A percentile compares a stretch with the other conserved stretches of the same genome.
phyloP scores from a whole-genome alignment of 2,797 vertebrate species.

The Sebastes alutus region DNA sequence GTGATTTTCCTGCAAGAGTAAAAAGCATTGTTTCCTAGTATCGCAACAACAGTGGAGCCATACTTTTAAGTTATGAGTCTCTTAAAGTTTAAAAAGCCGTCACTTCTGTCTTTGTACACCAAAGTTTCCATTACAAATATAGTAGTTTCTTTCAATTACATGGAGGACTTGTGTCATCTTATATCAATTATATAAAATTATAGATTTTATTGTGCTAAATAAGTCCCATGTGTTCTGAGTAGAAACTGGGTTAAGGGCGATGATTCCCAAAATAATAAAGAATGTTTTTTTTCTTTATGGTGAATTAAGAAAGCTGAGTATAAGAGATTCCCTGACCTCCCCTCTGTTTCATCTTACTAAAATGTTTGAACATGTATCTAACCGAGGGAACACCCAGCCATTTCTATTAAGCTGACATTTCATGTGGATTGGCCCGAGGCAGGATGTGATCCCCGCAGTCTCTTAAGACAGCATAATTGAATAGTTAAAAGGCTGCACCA shows the following conservation, averaged over 20 bases:
- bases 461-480: constrained; percentile 50
- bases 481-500: constrained; percentile 54
- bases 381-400: constrained; percentile 18
- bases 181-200: background rate
- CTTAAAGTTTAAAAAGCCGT: background rate
- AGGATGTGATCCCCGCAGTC: constrained; percentile 35
- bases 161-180: background rate
- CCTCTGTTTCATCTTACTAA: constrained; percentile 22
- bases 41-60: background rate
- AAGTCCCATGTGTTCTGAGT: background rate
- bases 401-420: constrained; percentile 42
- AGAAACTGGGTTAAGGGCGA: background rate
- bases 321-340: constrained; percentile 7
- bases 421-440: constrained; percentile 31
- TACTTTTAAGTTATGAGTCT: background rate
- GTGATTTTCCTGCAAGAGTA: constrained; percentile 5
- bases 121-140: background rate
- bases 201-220: background rate
- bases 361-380: constrained; percentile 31
- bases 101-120: background rate
- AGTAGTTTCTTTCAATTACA: background rate
- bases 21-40: background rate
- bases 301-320: background rate
- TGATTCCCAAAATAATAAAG: background rate
- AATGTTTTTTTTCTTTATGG: background rate